Percentiles rank a stretch among this genome's conserved stretches.
Evolutionary conservation across 2,888 invertebrate genomes (phyloP).

Genomic region (Synanthedon tipuliformis): DNA sequence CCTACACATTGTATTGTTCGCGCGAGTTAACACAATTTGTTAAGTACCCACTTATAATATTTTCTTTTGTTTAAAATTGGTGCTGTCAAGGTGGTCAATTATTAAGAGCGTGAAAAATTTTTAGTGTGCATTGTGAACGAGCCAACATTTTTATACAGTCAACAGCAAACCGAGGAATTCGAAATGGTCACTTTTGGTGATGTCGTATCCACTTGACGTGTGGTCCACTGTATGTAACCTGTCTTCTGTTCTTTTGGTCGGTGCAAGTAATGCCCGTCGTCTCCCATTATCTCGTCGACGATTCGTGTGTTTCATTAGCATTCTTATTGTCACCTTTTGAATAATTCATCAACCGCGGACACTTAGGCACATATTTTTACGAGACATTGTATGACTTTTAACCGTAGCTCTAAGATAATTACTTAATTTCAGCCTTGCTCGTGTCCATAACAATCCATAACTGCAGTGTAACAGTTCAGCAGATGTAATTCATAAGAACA

Average conservation of each 20-base stretch:
- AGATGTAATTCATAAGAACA: too few relatives aligned
- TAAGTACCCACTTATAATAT: slow-evolving; percentile 20
- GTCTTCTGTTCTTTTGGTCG: slow-evolving; percentile 26
- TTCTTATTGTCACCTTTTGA: slow-evolving; percentile 46
- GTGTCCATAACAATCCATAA: too few relatives aligned
- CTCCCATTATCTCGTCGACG: slow-evolving; percentile 40
- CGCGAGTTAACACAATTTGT: slow-evolving; percentile 41
- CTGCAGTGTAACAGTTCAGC: too few relatives aligned
- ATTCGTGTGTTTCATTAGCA: slow-evolving; percentile 49
- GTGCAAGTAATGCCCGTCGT: slow-evolving; percentile 51
- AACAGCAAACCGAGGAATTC: not conserved
- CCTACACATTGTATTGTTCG: too few relatives aligned
- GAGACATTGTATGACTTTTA: slow-evolving; percentile 1
- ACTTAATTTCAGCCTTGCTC: too few relatives aligned
- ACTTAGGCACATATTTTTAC: slow-evolving; percentile 11
- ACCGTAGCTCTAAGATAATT: not conserved
- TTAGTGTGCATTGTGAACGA: slow-evolving; percentile 38
- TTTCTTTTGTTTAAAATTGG: slow-evolving; percentile 42
- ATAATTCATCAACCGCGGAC: slow-evolving; percentile 36
- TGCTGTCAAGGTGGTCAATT: slow-evolving; percentile 59
- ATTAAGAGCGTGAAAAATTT: slow-evolving; percentile 62
- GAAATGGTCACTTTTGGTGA: not conserved
- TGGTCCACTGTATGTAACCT: slow-evolving; percentile 7
- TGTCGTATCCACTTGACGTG: not conserved
- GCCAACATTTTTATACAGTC: slow-evolving; percentile 1